A percentile compares a stretch with the other conserved stretches of the same genome.
Conservation (phyloP, 2,113 vertebrate species). For the Myanophis thanlyinensis region DNA sequence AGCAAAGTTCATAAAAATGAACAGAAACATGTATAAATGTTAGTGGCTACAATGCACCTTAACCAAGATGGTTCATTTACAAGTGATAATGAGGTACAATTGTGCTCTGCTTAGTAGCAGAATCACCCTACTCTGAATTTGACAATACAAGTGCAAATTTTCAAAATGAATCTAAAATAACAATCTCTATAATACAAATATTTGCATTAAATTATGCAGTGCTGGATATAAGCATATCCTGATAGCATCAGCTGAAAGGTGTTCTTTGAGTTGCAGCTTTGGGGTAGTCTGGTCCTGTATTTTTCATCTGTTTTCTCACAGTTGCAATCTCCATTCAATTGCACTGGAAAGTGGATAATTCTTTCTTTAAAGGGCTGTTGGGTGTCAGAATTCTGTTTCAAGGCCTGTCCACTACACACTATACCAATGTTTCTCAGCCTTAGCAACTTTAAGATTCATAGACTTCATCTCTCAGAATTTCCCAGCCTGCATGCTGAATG, state of each 20-base stretch:
- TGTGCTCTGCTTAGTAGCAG: constrained; percentile 26
- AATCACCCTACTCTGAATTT: constrained; percentile 14
- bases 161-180: constrained; percentile 29
- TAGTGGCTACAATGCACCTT: constrained; percentile 11
- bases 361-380: neutral
- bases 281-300: neutral
- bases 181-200: constrained; percentile 30
- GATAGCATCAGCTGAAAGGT: neutral
- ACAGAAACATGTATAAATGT: neutral
- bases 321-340: neutral
- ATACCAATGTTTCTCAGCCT: neutral
- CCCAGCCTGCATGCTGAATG: neutral
- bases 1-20: constrained; percentile 29
- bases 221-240: neutral
- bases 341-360: neutral
- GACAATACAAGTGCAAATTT: constrained; percentile 39
- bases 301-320: neutral
- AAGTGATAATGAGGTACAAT: neutral
- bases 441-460: neutral
- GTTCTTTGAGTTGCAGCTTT: neutral
- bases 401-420: neutral
- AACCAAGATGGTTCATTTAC: constrained; percentile 3
- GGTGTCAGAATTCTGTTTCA: neutral
- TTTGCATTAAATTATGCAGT: constrained; percentile 41
- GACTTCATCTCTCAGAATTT: neutral